Conservation (phyloP, 2,888 invertebrate species). For the Cheilosia impressa region DNA sequence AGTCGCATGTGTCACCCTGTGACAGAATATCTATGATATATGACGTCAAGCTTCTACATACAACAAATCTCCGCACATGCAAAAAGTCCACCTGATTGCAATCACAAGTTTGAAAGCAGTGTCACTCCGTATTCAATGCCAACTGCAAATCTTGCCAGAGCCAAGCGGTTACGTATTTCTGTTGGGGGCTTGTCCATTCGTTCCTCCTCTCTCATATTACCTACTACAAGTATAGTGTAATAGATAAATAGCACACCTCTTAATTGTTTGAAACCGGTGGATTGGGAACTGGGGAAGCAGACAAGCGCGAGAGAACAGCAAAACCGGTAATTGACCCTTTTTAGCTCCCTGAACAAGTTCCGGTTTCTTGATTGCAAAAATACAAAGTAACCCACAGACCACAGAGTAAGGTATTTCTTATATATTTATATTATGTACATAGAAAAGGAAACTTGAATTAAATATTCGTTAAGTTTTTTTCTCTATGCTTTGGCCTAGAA, state of each 20-base stretch:
- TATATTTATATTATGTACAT: background rate
- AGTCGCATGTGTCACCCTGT: background rate
- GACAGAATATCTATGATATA: background rate
- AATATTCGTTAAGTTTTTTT: slow-evolving; percentile 52
- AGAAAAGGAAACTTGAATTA: slow-evolving; percentile 40
- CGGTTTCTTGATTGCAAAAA: slow-evolving; percentile 2
- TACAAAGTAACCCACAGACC: slow-evolving; percentile 12
- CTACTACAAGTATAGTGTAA: background rate
- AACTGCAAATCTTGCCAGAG: slow-evolving; percentile 21
- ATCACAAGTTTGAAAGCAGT: slow-evolving; percentile 29
- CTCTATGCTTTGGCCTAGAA: slow-evolving; percentile 41
- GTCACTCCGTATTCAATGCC: slow-evolving; percentile 29
- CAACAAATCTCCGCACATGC: slow-evolving; percentile 6
- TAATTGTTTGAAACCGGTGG: background rate
- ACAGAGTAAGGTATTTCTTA: background rate
- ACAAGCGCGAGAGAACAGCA: slow-evolving; percentile 9
- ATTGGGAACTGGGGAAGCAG: background rate
- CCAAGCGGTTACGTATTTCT: slow-evolving; percentile 30
- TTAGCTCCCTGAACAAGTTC: slow-evolving; percentile 27
- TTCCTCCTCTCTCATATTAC: slow-evolving; percentile 4
- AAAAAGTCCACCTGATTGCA: slow-evolving; percentile 58
- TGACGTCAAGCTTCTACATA: slow-evolving; percentile 11
- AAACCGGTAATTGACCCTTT: slow-evolving; percentile 61
- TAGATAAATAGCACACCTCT: background rate
- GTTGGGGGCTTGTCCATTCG: slow-evolving; percentile 55